These are phyloP conservation scores for Labeo catla DNA, from an alignment of 2,113 vertebrate species.

Conservation along the genomic window DNA sequence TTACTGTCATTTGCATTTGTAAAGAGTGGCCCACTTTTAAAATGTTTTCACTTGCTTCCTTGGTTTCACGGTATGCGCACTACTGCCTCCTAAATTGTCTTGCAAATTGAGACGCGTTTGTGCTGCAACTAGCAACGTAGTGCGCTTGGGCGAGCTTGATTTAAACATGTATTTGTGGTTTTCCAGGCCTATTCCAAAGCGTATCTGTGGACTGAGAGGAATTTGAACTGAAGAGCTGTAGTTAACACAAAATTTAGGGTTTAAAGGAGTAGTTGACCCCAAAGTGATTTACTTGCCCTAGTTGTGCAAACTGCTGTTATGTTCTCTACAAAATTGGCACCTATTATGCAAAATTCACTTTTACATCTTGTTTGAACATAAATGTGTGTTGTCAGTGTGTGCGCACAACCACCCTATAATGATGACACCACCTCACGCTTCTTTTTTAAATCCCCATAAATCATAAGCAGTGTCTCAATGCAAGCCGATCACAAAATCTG, in stretches of 20 bases:
- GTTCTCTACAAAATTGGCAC: neutral
- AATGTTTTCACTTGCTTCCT: conserved; percentile 23
- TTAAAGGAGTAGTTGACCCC: neutral
- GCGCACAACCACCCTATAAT: no score
- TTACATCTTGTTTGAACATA: no score
- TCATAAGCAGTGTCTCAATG: no score
- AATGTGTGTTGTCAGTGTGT: no score
- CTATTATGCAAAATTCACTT: no score
- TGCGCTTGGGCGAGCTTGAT: neutral
- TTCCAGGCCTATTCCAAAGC: neutral
- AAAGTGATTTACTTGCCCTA: neutral
- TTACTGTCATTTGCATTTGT: conserved; percentile 37
- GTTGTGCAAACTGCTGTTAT: neutral
- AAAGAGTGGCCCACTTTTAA: conserved; percentile 30
- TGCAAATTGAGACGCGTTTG: conserved; percentile 6
- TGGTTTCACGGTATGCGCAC: neutral
- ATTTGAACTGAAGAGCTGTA: neutral
- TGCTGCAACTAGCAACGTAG: neutral
- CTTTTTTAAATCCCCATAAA: no score
- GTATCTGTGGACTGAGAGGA: neutral
- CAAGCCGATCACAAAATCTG: no score
- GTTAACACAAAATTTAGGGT: neutral
- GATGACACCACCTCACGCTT: no score
- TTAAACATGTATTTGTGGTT: neutral
- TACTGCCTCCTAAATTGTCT: conserved; percentile 7